Evolutionary conservation across 35 echinoderm and acorn worm species (phyloP), one percentile per base, ranked within the genome.

Genomic region (Apostichopus parvimensis): DNA sequence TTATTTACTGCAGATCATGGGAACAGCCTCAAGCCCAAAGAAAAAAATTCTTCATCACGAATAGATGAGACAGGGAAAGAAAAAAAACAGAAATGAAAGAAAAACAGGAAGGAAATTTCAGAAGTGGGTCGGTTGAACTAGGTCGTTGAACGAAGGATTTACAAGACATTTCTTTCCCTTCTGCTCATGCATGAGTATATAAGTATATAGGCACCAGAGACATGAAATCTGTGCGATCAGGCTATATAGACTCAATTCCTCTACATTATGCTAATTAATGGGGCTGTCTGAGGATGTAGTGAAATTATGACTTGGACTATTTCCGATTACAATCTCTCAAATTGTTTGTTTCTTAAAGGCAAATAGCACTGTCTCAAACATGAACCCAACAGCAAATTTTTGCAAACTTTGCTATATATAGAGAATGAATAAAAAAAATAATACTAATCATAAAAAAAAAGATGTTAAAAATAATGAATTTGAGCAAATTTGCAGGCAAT

Each of bases 61-160:
- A 75, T 22, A 20, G 71, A 22, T 18, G 71, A 75, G 71, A n/a
- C 71, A 13, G n/a, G n/a, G n/a, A 28, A 28, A 28, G 71, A 18
- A 22, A 22, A 73, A 75, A 75, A 20, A 75, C 17, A 22, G n/a
- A 18, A 75, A 75, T 22, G 6, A 6, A 75, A 75, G 21, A 75
- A 13, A 75, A 75, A 22, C 13, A 20, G n/a, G n/a, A 75, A 75
- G 71, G 21, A 20, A 75, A 20, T n/a, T 75, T 22, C 15, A 75
- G 71, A 75, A 75, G 71, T 75, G 71, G 71, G 71, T 75, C 71
- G 71, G 71, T 75, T 75, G 71, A 75, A 75, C 14, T 75, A 22
- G 71, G 71, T 75, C 71, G 71, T 75, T 75, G 71, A 75, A 18
- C 71, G 71, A 75, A 75, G 71, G 71, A 22, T 18, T 18, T 75